phyloP scores from a whole-genome alignment of 2,888 invertebrate species.

The Drosophila siamana region DNA sequence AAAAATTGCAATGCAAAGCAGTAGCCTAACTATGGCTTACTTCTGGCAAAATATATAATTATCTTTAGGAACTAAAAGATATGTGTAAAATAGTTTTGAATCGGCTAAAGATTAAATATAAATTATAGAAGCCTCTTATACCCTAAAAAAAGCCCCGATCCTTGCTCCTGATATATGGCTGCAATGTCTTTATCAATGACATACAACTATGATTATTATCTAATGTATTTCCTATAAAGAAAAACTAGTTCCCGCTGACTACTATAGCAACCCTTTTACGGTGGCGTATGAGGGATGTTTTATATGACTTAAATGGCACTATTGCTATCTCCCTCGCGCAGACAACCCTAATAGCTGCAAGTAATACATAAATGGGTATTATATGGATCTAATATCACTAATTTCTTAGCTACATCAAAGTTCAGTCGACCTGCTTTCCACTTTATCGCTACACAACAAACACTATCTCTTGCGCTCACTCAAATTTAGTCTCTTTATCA shows the following conservation, averaged over 20 bases:
- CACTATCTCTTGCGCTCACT: neutral
- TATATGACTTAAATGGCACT: neutral
- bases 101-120: no score
- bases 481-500: neutral
- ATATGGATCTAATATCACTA: neutral
- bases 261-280: conserved; percentile 8
- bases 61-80: no score
- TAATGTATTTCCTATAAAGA: neutral
- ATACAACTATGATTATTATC: neutral
- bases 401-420: conserved; percentile 6
- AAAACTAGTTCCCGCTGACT: conserved; percentile 3
- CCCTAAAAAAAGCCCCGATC: neutral
- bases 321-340: conserved; percentile 22
- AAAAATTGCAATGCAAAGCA: conserved; percentile 11
- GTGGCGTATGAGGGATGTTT: conserved; percentile 38
- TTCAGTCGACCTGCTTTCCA: conserved; percentile 4
- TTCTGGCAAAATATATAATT: no score
- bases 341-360: neutral
- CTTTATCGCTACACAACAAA: conserved; percentile 10
- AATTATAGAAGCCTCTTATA: neutral
- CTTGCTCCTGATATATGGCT: neutral
- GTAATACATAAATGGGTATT: neutral
- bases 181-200: neutral
- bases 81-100: no score
- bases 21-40: neutral